Base-by-base conservation (phyloP, 2,888 invertebrate species). In the Scotopteryx bipunctaria region DNA sequence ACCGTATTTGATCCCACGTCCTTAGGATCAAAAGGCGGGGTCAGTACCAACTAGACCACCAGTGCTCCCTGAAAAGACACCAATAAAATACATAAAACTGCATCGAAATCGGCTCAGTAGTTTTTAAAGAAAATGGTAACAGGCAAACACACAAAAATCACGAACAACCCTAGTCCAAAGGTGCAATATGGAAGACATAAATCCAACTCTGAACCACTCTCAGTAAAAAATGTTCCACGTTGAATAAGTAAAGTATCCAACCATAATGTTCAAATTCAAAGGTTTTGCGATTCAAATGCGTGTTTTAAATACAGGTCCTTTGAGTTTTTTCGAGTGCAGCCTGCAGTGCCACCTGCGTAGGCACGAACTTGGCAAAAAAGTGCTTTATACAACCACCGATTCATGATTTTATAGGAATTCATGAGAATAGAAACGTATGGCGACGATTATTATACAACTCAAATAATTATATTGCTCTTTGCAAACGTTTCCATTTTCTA, bases 341-440 rank as follows among this genome's bases (percentile, higher is more conserved):
- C 60, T 63, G 67, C 60, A 60, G 19, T 61, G 67, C 69, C 86
- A 87, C 87, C 87, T 87, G 87, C 87, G 61, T 69, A 51, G 79
- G 84, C 86, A 86, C 86, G 85, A 75, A 78, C 85, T 73, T 69
- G 59, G 64, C 78, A 81, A 85, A 86, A 86, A 83, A 67, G 49
- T 45, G 59, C 66, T 66, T 73, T 69, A 70, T 69, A 73, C 67
- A 66, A 63, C 69, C 67, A 75, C 71, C 69, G 75, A 81, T 79
- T 79, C 78, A 75, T 76, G 66, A 69, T 74, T 82, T 76, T 75
- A 70, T 66, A 65, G 62, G 70, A 69, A 64, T 66, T 57, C 69
- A 64, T 69, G 61, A 29, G 69, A 66, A 67, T 45, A 67, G 5
- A 59, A 58, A 58, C 25, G 8, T 15, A 23, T 71, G 21, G 76